Evolutionary conservation across 2,113 vertebrate species (phyloP), one percentile per base, ranked within the genome.

Genomic region (Paralichthys olivaceus): DNA sequence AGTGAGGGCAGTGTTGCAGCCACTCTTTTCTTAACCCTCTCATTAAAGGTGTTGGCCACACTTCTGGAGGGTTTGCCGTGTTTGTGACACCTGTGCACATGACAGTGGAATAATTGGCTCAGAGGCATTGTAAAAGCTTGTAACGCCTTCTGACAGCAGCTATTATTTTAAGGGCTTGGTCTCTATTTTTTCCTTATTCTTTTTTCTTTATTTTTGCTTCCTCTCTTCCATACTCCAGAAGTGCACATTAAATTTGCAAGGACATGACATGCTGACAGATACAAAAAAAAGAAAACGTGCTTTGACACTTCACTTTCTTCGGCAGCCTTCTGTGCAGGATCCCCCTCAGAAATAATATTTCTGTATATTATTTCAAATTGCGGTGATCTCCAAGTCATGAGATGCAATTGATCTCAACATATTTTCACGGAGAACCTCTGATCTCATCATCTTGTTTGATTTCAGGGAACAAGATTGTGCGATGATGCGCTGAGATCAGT

Each of bases 1-100:
- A 37, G 81, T 34, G 8, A 1, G 47, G 61, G 69, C 73, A 55
- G 45, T 8, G 45, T 60, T 77, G 56, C 58, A 67, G 12, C 28
- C 25, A 43, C 81, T 92, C 89, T 92, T 90, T 90, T 90, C 86
- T 92, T 88, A 84, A 84, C 77, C 65, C 45, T 77, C 87, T 92
- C 92, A 95, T 95, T 93, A 94, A 91, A 93, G 89, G 91, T 93
- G 93, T 91, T 90, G 79, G 66, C 76, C 79, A 7, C 72, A 81
- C 85, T 69, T 89, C 89, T 87, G 79, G 73, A 80, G 87, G 85
- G 82, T 59, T 80, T 0, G 55, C 75, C 32, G 25, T 81, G 78
- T 86, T 85, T 68, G 78, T 87, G 86, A 86, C 87, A 92, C 87
- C 89, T 90, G 85, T 75, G 79, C 86, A 76, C 79, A 87, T 84